Evolutionary conservation across 2,888 invertebrate species (phyloP), one percentile per base, ranked within the genome.

Genomic region (Cerastis rubricosa): DNA sequence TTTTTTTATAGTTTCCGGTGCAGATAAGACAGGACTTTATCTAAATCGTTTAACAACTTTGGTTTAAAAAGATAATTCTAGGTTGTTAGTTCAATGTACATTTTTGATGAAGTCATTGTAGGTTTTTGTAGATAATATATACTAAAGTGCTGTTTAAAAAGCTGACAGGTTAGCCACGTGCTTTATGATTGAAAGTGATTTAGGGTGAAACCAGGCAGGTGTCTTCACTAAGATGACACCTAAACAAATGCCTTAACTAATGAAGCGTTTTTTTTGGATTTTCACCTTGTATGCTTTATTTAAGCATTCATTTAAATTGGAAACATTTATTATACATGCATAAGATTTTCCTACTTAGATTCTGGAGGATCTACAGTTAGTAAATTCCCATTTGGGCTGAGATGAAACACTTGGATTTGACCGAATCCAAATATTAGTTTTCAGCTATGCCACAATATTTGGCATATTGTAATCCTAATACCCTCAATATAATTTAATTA

Each of bases 41-140:
- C 86, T 85, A 40, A 87, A 86, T 83, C 69, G 86, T 78, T 87
- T 81, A 67, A 87, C 84, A 81, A 82, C 75, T 79, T 54, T 68
- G 67, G 66, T 71, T 87, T 70, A 76, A 57, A 64, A 63, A 78
- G 77, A 83, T 75, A 70, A 78, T 77, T 71, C 72, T 79, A 47
- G 70, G 72, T 76, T 79, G 35, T 76, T 79, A 51, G 77, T 76
- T 74, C 19, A 76, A 79, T 81, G 66, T 43, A 74, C 40, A 29
- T 76, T 76, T 72, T 78, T 83, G 45, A 80, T 77, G 40, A 74
- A 72, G 69, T 76, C 49, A 25, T 80, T 69, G 76, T 83, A 72
- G 6, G 57, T 66, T 35, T 63, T 63, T 49, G 45, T 68, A 71
- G 64, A 83, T 83, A 57, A 49, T n/a, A 29, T 59, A 9, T 29